These are phyloP conservation scores for Drosophila obscura DNA, from an alignment of 1,140 invertebrate species.

Conservation along the genomic window DNA sequence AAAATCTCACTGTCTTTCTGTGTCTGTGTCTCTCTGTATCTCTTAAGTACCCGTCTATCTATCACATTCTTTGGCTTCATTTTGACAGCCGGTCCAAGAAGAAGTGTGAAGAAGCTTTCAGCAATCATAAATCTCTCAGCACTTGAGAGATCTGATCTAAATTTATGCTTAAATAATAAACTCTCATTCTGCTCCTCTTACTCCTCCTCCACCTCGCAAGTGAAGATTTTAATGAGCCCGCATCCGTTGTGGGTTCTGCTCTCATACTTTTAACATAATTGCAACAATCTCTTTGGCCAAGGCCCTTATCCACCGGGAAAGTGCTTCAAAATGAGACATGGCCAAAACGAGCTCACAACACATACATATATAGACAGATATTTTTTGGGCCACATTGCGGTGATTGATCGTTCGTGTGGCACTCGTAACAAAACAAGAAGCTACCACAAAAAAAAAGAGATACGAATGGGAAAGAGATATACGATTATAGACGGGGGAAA, in stretches of 20 bases:
- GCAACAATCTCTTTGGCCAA: slow-evolving; percentile 49
- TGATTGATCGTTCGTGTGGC: slow-evolving; percentile 74
- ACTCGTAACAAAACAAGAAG: slow-evolving; percentile 37
- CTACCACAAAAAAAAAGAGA: slow-evolving; percentile 21
- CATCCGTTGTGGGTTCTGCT: slow-evolving; percentile 45
- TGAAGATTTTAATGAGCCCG: slow-evolving; percentile 49
- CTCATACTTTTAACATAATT: slow-evolving; percentile 51
- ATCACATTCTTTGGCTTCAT: slow-evolving; percentile 36
- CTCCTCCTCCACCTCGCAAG: slow-evolving; percentile 17
- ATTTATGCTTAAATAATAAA: slow-evolving; percentile 47
- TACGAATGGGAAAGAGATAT: not conserved
- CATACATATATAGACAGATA: not conserved
- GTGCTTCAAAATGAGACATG: slow-evolving; percentile 53
- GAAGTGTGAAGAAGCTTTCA: slow-evolving; percentile 23
- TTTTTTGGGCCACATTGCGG: slow-evolving; percentile 42
- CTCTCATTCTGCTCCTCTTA: slow-evolving; percentile 38
- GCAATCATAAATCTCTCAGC: slow-evolving; percentile 60
- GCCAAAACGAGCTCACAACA: slow-evolving; percentile 28
- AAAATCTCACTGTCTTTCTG: not conserved
- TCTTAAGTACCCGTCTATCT: slow-evolving; percentile 24
- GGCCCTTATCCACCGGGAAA: slow-evolving; percentile 45
- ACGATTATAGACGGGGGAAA: too few relatives aligned
- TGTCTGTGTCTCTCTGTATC: not conserved
- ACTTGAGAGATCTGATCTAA: slow-evolving; percentile 61
- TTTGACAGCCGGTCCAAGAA: slow-evolving; percentile 20